Evolutionary conservation across 2,113 vertebrate genomes (phyloP).

Genomic region (Smithornis capensis): DNA sequence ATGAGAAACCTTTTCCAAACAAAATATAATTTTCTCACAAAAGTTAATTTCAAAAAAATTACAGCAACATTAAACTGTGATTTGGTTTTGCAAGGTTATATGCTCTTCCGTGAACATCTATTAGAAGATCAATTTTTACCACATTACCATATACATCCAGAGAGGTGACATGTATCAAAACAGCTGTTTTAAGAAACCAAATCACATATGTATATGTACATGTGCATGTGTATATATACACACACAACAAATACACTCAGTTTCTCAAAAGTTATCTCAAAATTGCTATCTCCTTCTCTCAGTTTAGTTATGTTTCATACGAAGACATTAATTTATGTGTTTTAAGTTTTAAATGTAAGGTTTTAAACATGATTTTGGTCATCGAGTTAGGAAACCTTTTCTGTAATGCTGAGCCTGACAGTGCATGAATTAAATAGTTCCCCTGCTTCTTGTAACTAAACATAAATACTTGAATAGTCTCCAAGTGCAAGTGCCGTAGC

Average conservation of each 20-base stretch:
- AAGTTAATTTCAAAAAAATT: not conserved
- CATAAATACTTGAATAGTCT: not conserved
- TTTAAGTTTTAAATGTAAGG: not conserved
- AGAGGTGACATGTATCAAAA: not conserved
- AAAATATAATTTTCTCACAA: not conserved
- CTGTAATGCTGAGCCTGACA: not conserved
- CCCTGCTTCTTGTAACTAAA: not conserved
- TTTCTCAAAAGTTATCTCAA: not conserved
- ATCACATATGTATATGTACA: not conserved
- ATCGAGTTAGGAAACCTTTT: not conserved
- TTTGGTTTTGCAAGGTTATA: not conserved
- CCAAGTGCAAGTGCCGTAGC: not conserved
- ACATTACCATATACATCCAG: not conserved
- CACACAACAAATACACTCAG: accelerated
- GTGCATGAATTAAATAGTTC: not conserved
- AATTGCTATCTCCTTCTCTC: not conserved
- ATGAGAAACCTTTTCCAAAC: not conserved
- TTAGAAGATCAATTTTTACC: not conserved
- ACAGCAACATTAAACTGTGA: not conserved
- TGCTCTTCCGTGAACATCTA: not conserved
- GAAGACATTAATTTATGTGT: not conserved
- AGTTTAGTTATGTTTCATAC: accelerated
- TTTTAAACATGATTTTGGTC: not conserved
- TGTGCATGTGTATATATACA: not conserved
- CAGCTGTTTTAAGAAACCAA: not conserved